These are phyloP conservation scores for Acrobasis repandana DNA, from an alignment of 2,888 invertebrate species.

Conservation along the genomic window DNA sequence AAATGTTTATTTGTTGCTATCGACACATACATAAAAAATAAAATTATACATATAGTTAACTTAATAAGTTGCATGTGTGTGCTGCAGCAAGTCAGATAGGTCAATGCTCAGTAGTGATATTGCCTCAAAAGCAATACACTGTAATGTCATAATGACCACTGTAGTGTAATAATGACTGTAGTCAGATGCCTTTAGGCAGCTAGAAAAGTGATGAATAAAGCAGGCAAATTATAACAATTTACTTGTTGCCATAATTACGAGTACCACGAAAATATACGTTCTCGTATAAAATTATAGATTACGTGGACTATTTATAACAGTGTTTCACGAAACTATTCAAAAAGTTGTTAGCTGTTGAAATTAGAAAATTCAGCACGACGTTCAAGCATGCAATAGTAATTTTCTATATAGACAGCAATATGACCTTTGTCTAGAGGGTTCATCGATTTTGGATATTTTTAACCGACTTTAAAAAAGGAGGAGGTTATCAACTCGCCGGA, in stretches of 20 bases:
- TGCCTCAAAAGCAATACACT: too few species aligned
- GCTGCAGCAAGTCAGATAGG: too few species aligned
- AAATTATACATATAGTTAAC: too few species aligned
- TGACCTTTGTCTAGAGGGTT: not conserved
- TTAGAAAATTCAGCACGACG: slow-evolving; percentile 16
- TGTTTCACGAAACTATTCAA: slow-evolving; percentile 18
- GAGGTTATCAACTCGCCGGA: too few species aligned
- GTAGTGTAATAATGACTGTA: too few species aligned
- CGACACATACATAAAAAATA: too few species aligned
- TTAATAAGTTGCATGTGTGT: too few species aligned
- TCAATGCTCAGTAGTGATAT: too few species aligned
- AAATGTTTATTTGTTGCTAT: too few species aligned
- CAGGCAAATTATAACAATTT: not conserved
- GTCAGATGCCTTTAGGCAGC: too few species aligned
- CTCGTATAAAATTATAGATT: slow-evolving; percentile 18
- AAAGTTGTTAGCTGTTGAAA: slow-evolving; percentile 16
- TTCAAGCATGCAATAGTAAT: slow-evolving; percentile 15
- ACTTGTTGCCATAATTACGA: not conserved
- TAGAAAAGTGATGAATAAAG: not conserved
- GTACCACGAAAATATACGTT: not conserved
- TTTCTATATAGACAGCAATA: not conserved
- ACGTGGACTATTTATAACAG: slow-evolving; percentile 14
- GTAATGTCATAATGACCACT: too few species aligned
- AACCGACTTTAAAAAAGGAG: too few species aligned
- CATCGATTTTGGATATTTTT: not conserved